A percentile compares a stretch with the other conserved stretches of the same genome.
phyloP scores from a whole-genome alignment of 2,888 invertebrate species.

The Heliconius charithonia region DNA sequence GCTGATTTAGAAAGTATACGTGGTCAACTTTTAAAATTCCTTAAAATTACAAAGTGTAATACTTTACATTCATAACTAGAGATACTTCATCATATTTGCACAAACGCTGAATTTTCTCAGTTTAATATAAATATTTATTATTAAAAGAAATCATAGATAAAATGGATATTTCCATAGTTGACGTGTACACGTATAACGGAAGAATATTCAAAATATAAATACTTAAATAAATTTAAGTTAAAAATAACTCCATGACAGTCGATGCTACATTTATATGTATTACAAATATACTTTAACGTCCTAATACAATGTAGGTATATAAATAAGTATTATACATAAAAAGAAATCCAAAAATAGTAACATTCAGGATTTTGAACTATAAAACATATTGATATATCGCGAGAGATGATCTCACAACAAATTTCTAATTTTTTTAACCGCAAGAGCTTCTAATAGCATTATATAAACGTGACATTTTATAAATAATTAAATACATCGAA shows the following conservation, averaged over 20 bases:
- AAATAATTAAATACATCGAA: not conserved
- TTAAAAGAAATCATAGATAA: not conserved
- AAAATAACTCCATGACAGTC: not conserved
- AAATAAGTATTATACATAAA: conserved; percentile 22
- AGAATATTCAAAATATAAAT: not conserved
- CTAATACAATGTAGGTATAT: conserved; percentile 7
- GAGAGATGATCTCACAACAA: not conserved
- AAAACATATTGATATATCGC: not conserved
- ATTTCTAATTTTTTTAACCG: too few relatives aligned
- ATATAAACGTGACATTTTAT: not conserved
- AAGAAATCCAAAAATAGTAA: conserved; percentile 35
- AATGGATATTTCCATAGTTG: not conserved
- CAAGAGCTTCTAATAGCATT: not conserved
- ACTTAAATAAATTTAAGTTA: not conserved
- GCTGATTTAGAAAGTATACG: conserved; percentile 38
- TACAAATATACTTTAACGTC: not conserved
- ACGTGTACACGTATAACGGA: not conserved
- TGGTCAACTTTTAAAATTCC: conserved; percentile 32
- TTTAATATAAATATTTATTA: not conserved
- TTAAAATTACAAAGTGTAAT: conserved; percentile 43
- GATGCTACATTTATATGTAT: not conserved
- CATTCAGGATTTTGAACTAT: conserved; percentile 19
- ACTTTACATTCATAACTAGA: conserved; percentile 44
- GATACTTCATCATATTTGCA: conserved; percentile 38
- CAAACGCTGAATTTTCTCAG: not conserved